Percentiles rank a stretch among this genome's conserved stretches.
Conservation (phyloP, 2,113 vertebrate species). For the Anas platyrhynchos region DNA sequence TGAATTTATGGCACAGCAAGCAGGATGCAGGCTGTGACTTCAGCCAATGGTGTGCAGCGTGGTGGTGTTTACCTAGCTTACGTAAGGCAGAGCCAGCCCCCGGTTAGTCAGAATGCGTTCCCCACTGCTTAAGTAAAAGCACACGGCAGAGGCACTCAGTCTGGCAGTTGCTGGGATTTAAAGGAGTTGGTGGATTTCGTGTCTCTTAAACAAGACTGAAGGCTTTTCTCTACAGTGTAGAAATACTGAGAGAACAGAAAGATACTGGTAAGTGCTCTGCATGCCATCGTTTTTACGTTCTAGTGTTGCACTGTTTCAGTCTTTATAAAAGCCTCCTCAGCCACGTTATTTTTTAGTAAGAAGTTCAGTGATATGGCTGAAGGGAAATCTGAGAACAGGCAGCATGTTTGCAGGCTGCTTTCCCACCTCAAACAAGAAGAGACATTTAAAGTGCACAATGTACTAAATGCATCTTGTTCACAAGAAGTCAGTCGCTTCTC, state of each 20-base stretch:
- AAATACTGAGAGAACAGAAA: constrained; percentile 3
- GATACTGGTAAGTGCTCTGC: constrained; percentile 48
- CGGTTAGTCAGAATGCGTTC: constrained; percentile 52
- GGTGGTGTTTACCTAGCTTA: constrained; percentile 72
- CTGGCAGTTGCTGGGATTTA: constrained; percentile 42
- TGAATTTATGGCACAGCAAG: constrained; percentile 46
- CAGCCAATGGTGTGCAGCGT: constrained; percentile 49
- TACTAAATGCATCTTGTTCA: background rate
- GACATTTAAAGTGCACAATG: background rate
- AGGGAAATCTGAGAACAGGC: background rate
- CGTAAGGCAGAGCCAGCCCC: constrained; percentile 62
- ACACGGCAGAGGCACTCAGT: constrained; percentile 22
- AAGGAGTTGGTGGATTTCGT: constrained; percentile 54
- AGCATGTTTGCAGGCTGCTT: background rate
- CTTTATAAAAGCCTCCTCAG: background rate
- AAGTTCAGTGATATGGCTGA: background rate
- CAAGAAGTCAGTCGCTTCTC: background rate
- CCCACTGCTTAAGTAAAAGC: constrained; percentile 67
- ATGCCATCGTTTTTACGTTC: background rate
- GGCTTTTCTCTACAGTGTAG: background rate
- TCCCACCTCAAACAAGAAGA: background rate
- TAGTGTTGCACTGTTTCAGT: background rate
- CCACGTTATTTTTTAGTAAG: background rate
- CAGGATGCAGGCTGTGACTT: constrained; percentile 43
- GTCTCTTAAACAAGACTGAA: background rate